Base-by-base conservation (phyloP, 1,140 invertebrate genomes). In the Agrilus planipennis region DNA sequence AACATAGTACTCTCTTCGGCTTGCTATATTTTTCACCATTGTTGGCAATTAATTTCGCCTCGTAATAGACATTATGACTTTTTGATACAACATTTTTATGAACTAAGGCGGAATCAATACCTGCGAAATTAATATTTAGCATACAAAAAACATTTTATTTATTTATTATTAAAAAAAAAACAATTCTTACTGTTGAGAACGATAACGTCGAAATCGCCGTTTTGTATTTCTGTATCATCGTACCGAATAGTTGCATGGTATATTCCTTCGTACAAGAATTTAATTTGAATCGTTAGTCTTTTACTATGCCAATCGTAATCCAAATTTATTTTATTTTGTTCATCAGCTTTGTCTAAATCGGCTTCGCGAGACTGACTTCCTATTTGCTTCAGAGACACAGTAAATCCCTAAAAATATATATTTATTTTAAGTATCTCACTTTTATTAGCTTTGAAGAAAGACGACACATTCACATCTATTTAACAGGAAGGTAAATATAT, bases 191-290 rank as follows among this genome's bases (percentile, higher is more conserved):
- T 77, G 52, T 79, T 88, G 29, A 94, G 71, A 17, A 90, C 87
- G 50, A 94, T 86, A 54, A 91, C 89, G 62, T 91, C 85, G 57
- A 93, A 93, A 58, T 89, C 82, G 11, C 89, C 90, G 64, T 92
- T 91, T 51, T 84, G 83, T 47, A 94, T 64, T 51, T 82, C 76
- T 41, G 78, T 69, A 29, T 79, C 77, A 30, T 77, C 72, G 57
- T 89, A 88, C 47, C 74, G 79, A 15, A 93, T 79, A 35, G 76
- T 76, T n/a, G 86, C 85, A 50, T 81, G 76, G 62, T 81, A 88
- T 56, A 86, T 84, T 17, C 84, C 86, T 41, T 77, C 76, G 48
- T 70, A 69, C 3, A 75, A 65, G 54, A 84, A 77, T 39, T 71
- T 74, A 20, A 84, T 69, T 56, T 77, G 72, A 42, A 83, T 65